These are phyloP conservation scores for Elymnias hypermnestra DNA, from an alignment of 1,140 invertebrate species.

Conservation along the genomic window DNA sequence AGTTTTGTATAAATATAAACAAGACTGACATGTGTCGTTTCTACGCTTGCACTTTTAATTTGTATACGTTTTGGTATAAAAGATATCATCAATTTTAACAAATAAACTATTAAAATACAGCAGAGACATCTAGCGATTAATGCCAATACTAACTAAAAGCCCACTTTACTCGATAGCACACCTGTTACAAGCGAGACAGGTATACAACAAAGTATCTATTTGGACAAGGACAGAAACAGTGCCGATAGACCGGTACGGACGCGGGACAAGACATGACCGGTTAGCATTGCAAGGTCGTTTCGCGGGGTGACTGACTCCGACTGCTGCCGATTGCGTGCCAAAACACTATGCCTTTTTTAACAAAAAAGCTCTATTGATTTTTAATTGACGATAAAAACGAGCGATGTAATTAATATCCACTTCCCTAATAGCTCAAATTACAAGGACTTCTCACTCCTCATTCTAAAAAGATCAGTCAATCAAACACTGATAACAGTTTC, in stretches of 20 bases:
- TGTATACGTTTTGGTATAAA: no score
- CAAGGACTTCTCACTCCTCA: no score
- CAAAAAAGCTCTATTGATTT: constrained; percentile 49
- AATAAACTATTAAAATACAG: not conserved
- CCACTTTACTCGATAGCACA: not conserved
- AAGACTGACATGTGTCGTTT: no score
- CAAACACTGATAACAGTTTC: no score
- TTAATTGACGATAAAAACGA: constrained; percentile 55
- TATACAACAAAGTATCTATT: constrained; percentile 6
- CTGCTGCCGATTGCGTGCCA: constrained; percentile 40
- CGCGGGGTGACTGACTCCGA: constrained; percentile 49
- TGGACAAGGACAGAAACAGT: constrained; percentile 20
- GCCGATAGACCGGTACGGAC: constrained; percentile 1
- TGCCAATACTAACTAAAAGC: not conserved
- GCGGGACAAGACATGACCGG: constrained; percentile 32
- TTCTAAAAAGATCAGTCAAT: no score
- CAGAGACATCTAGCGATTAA: not conserved
- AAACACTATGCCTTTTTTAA: constrained; percentile 37
- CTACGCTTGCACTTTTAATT: no score
- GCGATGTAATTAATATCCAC: no score
- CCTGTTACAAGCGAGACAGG: constrained; percentile 9
- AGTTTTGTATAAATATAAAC: no score
- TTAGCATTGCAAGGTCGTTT: constrained; percentile 70
- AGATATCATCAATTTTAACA: no score
- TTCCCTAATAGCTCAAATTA: no score